Evolutionary conservation across 1,140 invertebrate species (phyloP).

Genomic region (Drosophila ercepeae): DNA sequence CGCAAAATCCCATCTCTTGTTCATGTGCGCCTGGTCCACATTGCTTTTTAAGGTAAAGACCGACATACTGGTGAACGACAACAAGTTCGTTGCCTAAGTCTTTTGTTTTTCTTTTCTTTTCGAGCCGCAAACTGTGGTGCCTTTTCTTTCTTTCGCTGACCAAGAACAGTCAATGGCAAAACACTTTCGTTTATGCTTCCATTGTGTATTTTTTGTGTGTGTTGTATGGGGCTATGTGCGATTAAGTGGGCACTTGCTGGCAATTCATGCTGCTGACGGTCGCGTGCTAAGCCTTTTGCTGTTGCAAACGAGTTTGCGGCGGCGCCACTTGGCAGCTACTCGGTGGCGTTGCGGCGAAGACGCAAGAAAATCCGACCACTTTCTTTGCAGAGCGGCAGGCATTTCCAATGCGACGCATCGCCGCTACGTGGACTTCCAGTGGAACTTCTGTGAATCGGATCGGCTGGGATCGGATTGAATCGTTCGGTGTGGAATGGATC

Average conservation of each 20-base stretch:
- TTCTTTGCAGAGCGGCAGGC: constrained; percentile 49
- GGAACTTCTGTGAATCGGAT: constrained; percentile 30
- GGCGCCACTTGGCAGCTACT: constrained; percentile 9
- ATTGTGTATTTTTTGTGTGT: constrained; percentile 18
- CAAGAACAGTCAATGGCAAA: constrained; percentile 64
- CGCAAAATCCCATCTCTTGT: constrained; percentile 12
- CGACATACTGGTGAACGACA: constrained; percentile 36
- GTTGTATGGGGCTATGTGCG: constrained; percentile 1
- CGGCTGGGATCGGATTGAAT: neutral
- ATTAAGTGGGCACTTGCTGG: constrained; percentile 49
- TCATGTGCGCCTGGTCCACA: constrained; percentile 70
- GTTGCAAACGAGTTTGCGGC: constrained; percentile 61
- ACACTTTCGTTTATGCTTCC: constrained; percentile 64
- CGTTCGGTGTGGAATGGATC: constrained; percentile 5
- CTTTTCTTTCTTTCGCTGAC: constrained; percentile 24
- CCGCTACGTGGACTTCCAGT: constrained; percentile 56
- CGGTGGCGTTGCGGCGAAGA: too few relatives aligned
- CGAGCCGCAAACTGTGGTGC: neutral
- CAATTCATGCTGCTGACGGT: constrained; percentile 40
- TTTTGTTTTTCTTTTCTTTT: constrained; percentile 52
- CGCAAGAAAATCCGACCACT: constrained; percentile 68
- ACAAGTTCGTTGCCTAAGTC: constrained; percentile 73
- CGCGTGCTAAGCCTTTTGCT: constrained; percentile 57
- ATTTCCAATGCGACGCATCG: constrained; percentile 33
- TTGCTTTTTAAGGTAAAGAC: constrained; percentile 76